Conservation (phyloP, 1,140 invertebrate genomes). For the Euura saliciscinereae region DNA sequence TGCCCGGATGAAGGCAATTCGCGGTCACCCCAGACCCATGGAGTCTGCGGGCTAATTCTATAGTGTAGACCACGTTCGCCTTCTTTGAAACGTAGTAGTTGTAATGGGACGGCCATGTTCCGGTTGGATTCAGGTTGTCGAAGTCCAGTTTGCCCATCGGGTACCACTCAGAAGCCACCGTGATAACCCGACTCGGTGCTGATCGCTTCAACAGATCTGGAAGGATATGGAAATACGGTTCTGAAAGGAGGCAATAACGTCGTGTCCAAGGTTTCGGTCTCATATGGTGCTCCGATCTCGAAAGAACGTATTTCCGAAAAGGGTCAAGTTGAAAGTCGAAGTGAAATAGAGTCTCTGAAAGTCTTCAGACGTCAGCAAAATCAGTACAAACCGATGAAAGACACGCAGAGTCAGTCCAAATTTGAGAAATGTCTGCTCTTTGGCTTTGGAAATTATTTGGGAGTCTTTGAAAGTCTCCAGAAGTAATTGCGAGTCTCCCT, state of each 20-base stretch:
- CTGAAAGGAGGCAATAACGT: conserved; percentile 27
- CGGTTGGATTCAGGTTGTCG: conserved; percentile 77
- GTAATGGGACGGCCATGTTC: conserved; percentile 70
- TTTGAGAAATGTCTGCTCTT: background rate
- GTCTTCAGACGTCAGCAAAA: too few relatives aligned
- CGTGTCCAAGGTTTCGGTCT: too few relatives aligned
- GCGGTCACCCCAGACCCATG: conserved; percentile 80
- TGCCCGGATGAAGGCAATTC: conserved; percentile 86
- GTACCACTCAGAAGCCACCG: conserved; percentile 86
- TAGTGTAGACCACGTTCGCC: conserved; percentile 87
- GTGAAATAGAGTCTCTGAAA: too few relatives aligned
- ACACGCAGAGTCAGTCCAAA: too few relatives aligned
- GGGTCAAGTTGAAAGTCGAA: too few relatives aligned
- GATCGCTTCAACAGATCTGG: conserved; percentile 83
- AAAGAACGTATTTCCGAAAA: too few relatives aligned
- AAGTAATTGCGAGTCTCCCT: too few relatives aligned
- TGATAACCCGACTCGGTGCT: conserved; percentile 79
- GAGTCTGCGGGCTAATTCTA: conserved; percentile 78
- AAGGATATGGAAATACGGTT: conserved; percentile 59
- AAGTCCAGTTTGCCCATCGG: conserved; percentile 75
- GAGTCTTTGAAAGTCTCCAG: too few relatives aligned
- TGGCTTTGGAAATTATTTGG: too few relatives aligned
- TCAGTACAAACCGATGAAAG: background rate
- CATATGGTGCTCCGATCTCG: too few relatives aligned
- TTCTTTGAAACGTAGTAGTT: conserved; percentile 87